A percentile compares a stretch with the other conserved stretches of the same genome.
These are phyloP conservation scores for Hyppa rectilinea DNA, from an alignment of 2,888 invertebrate species.

Conservation along the genomic window DNA sequence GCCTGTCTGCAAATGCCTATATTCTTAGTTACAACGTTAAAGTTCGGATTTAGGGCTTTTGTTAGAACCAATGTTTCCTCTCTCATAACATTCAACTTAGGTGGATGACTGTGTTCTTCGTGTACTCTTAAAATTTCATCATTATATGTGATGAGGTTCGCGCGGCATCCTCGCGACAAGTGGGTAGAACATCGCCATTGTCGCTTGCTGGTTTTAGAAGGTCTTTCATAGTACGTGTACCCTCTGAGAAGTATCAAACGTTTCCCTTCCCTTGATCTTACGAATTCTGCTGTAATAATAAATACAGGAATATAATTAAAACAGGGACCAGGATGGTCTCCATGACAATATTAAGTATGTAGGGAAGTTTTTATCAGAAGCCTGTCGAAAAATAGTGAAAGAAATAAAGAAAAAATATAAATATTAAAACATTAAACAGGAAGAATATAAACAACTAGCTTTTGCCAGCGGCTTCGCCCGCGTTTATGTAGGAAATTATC, in stretches of 20 bases:
- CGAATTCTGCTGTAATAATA: constrained; percentile 49
- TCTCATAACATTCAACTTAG: background rate
- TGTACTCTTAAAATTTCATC: constrained; percentile 61
- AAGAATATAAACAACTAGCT: too few relatives aligned
- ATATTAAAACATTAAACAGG: too few relatives aligned
- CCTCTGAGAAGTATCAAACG: constrained; percentile 67
- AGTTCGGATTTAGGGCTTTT: background rate
- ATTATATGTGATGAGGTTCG: constrained; percentile 67
- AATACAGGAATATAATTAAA: background rate
- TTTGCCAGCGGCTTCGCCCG: too few relatives aligned
- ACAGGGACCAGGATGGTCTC: background rate
- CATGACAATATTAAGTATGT: too few relatives aligned
- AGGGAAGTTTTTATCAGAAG: too few relatives aligned
- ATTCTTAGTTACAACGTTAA: background rate
- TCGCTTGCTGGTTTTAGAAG: constrained; percentile 55
- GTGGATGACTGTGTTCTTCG: constrained; percentile 47
- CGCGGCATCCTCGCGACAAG: constrained; percentile 68
- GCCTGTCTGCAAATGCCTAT: too few relatives aligned
- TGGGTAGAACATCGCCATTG: constrained; percentile 81
- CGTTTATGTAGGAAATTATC: too few relatives aligned
- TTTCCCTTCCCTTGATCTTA: constrained; percentile 63
- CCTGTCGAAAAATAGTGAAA: too few relatives aligned
- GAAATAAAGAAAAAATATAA: too few relatives aligned
- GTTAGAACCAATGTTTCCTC: background rate
- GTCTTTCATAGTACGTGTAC: constrained; percentile 69